Conservation (phyloP, 2,888 invertebrate species). For the Lasioglossum leucozonium region DNA sequence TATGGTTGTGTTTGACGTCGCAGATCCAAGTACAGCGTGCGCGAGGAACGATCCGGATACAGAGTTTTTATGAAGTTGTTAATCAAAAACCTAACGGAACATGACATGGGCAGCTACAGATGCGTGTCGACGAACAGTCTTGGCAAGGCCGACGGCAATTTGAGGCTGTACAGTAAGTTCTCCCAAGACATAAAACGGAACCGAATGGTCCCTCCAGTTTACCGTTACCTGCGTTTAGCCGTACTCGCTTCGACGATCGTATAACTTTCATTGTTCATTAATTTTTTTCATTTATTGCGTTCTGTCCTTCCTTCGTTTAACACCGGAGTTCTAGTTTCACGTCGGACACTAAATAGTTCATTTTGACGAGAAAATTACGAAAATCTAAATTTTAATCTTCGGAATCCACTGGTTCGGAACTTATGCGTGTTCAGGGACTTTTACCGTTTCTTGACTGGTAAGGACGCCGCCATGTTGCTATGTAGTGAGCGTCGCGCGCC, state of each 20-base stretch:
- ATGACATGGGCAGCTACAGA: slow-evolving; percentile 91
- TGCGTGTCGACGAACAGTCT: slow-evolving; percentile 93
- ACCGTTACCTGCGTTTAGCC: neutral
- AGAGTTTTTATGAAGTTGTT: slow-evolving; percentile 91
- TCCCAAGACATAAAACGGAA: slow-evolving; percentile 28
- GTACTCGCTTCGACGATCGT: neutral
- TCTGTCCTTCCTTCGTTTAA: neutral
- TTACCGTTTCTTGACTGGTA: no score
- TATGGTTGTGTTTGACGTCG: slow-evolving; percentile 30
- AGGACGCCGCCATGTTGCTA: no score
- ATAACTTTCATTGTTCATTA: neutral
- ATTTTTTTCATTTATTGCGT: neutral
- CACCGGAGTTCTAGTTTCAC: no score
- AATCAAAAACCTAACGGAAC: slow-evolving; percentile 87
- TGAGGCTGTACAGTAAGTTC: slow-evolving; percentile 89
- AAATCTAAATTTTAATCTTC: no score
- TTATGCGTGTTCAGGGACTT: no score
- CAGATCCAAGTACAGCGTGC: slow-evolving; percentile 91
- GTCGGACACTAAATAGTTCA: no score
- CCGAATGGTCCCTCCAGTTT: slow-evolving; percentile 3
- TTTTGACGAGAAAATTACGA: no score
- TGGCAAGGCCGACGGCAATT: slow-evolving; percentile 91
- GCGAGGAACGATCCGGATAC: slow-evolving; percentile 90
- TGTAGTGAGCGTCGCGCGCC: no score
- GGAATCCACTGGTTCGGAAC: no score